Evolutionary conservation across 2,797 vertebrate species (phyloP).

Genomic region (Clarias fuscus): DNA sequence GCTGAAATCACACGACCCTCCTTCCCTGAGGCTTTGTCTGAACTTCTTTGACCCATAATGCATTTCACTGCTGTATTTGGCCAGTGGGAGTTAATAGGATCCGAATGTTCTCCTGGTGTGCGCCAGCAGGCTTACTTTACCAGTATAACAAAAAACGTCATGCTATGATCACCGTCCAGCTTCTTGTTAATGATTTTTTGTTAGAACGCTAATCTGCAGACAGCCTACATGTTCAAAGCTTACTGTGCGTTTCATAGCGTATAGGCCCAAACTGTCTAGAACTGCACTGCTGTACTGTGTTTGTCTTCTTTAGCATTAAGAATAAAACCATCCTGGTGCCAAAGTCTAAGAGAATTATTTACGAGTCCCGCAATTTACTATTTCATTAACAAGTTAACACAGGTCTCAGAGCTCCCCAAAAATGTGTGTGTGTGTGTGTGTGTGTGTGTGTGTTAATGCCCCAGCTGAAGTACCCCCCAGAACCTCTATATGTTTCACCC

Average conservation of each 20-base stretch:
- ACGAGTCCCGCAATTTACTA: no score
- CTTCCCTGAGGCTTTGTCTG: conserved; percentile 40
- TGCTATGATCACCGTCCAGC: not conserved
- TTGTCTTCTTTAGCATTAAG: not conserved
- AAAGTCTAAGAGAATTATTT: not conserved
- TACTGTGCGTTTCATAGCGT: not conserved
- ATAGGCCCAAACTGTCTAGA: not conserved
- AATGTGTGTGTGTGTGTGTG: no score
- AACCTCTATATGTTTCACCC: no score
- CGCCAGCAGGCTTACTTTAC: conserved; percentile 11
- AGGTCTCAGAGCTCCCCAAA: no score
- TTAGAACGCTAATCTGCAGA: not conserved
- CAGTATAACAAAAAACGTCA: conserved; percentile 10
- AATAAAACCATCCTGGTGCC: not conserved
- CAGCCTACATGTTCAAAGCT: not conserved
- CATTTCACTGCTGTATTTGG: conserved; percentile 25
- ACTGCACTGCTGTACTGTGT: not conserved
- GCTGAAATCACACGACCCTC: conserved; percentile 37
- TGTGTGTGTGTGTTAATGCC: no score
- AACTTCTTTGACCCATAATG: conserved; percentile 42
- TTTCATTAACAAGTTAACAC: no score
- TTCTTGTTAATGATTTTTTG: not conserved
- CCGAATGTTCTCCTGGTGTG: conserved; percentile 6
- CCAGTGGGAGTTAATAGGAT: conserved; percentile 26
- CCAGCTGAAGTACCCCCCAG: no score